A percentile compares a stretch with the other conserved stretches of the same genome.
Conservation (phyloP, 2,797 vertebrate genomes). For the Microctenopoma lineatum region DNA sequence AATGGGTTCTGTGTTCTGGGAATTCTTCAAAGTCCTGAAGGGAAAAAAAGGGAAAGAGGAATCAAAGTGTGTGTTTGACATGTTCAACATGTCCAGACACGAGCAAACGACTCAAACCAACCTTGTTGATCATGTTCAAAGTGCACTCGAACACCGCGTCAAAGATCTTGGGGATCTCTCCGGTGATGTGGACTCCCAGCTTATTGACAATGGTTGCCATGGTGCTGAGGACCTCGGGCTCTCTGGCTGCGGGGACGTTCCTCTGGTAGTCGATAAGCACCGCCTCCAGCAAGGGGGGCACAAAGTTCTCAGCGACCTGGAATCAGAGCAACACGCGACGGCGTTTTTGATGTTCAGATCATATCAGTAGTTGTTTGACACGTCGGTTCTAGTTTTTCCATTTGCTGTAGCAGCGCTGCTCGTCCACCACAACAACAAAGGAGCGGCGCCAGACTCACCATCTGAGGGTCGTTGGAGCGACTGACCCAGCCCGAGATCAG, state of each 20-base stretch:
- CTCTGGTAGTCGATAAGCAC: slow-evolving; percentile 99
- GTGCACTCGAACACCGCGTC: slow-evolving; percentile 99
- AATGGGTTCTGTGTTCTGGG: slow-evolving; percentile 96
- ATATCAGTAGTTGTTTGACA: neutral
- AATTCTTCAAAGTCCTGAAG: slow-evolving; percentile 95
- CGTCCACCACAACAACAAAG: neutral
- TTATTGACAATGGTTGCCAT: slow-evolving; percentile 99
- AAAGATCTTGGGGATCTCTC: slow-evolving; percentile 98
- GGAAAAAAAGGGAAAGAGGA: neutral
- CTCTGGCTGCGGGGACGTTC: slow-evolving; percentile 95
- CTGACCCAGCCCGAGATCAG: slow-evolving; percentile 98
- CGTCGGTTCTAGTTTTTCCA: neutral
- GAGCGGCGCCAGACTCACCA: slow-evolving; percentile 84
- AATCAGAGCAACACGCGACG: neutral
- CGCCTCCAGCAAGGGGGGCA: slow-evolving; percentile 94
- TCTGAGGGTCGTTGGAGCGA: slow-evolving; percentile 95
- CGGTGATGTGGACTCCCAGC: slow-evolving; percentile 94
- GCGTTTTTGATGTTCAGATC: too few relatives aligned
- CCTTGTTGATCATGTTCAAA: slow-evolving; percentile 99
- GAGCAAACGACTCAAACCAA: slow-evolving; percentile 32
- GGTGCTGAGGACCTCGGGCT: slow-evolving; percentile 98
- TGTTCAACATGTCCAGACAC: neutral
- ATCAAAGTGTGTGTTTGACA: neutral
- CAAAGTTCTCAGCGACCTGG: slow-evolving; percentile 97
- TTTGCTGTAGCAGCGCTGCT: neutral